Evolutionary conservation across 2,113 vertebrate genomes (phyloP).

Genomic region (Vulpes vulpes): DNA sequence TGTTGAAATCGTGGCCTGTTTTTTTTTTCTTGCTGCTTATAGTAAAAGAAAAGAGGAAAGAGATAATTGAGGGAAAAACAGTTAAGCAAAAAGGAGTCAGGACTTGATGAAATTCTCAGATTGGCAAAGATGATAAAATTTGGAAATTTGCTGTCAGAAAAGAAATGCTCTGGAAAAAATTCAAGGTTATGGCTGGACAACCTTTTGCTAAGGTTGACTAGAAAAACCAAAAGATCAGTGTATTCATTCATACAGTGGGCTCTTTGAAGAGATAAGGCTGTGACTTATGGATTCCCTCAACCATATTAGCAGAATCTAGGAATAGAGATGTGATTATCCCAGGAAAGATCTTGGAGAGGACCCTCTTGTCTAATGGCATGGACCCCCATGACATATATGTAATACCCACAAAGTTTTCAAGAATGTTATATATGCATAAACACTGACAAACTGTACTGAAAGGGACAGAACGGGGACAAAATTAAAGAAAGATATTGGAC

Average conservation of each 20-base stretch:
- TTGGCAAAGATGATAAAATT: slow-evolving; percentile 17
- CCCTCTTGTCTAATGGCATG: background rate
- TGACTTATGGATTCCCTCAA: background rate
- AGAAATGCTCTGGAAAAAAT: background rate
- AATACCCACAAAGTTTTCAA: background rate
- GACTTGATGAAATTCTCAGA: background rate
- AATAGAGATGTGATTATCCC: background rate
- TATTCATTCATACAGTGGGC: background rate
- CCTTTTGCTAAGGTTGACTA: background rate
- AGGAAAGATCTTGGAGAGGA: background rate
- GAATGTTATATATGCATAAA: background rate
- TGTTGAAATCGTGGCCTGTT: background rate
- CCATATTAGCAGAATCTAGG: background rate
- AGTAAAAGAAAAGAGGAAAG: background rate
- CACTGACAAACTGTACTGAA: background rate
- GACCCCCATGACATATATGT: background rate
- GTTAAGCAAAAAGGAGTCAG: background rate
- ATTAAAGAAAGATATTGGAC: background rate
- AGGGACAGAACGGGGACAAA: background rate
- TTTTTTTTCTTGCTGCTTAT: background rate
- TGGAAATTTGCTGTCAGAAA: background rate
- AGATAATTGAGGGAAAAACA: background rate
- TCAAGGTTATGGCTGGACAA: background rate
- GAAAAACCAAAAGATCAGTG: background rate
- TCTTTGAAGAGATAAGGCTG: background rate